Base-by-base conservation (phyloP, 2,888 invertebrate genomes). In the Mantis religiosa region DNA sequence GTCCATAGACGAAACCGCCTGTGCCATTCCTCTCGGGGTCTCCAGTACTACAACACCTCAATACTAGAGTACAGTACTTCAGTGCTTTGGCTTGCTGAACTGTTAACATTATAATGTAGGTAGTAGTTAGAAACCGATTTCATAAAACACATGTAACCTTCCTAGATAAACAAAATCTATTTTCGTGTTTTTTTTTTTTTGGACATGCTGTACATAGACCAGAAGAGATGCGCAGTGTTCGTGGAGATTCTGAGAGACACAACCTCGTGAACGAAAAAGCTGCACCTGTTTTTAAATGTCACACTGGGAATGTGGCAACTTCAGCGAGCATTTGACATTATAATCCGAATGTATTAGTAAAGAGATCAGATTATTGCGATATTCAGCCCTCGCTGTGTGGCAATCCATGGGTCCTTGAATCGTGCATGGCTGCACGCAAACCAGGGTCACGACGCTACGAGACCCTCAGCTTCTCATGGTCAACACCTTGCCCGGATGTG, bases 381-480 rank as follows among this genome's bases (percentile, higher is more conserved):
- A 34, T 82, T 87, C 82, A 87, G 34, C 20, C 25, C 27, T 85
- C 82, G 41, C n/a, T 9, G 41, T 87, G 87, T 30, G 34, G 87
- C n/a, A 87, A 87, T 87, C 82, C 87, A 87, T 34, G 87, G 87
- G 82, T 82, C 87, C 87, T 87, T 87, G 87, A 28, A 87, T 87
- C 82, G 87, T 87, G 87, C 87, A 87, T 87, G 87, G 87, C 82
- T 87, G 87, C 87, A 87, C 87, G 87, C 87, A 82, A 82, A 82
- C 87, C 87, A 87, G 87, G 87, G 87, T 87, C 87, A 82, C 87
- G 87, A 87, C 87, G 54, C 54, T 71, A 87, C 87, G 28, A 87
- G 87, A 87, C 84, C 87, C 41, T 71, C 87, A 28, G n/a, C 82
- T 30, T 6, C 82, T 82, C 82, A 87, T 87, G 87, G 85, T 85